Conservation (phyloP, 2,888 invertebrate species). For the Netelia virgata region DNA sequence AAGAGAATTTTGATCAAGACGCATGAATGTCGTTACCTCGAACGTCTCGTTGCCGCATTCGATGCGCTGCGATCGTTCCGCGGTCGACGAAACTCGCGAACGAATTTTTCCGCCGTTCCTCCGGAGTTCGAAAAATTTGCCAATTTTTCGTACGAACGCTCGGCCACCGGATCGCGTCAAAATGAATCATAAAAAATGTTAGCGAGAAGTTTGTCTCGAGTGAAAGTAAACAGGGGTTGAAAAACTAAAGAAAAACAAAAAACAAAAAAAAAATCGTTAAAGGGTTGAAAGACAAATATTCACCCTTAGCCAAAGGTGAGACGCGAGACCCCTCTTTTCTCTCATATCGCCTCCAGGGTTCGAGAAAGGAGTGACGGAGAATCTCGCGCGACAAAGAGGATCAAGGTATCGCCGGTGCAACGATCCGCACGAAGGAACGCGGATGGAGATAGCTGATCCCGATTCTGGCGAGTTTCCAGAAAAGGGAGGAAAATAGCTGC, state of each 20-base stretch:
- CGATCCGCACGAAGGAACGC: slow-evolving; percentile 66
- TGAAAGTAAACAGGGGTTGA: slow-evolving; percentile 7
- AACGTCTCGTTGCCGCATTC: background rate
- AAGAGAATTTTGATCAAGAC: background rate
- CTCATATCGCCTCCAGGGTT: slow-evolving; percentile 51
- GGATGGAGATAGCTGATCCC: slow-evolving; percentile 68
- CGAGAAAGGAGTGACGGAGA: slow-evolving; percentile 33
- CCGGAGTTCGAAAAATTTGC: no score
- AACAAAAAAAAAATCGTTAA: slow-evolving; percentile 1
- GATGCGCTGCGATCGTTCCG: no score
- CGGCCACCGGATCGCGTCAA: no score
- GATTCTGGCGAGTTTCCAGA: slow-evolving; percentile 63
- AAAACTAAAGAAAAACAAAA: background rate
- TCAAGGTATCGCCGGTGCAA: slow-evolving; percentile 67
- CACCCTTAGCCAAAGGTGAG: slow-evolving; percentile 46
- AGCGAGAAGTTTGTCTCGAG: slow-evolving; percentile 7
- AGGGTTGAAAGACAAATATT: slow-evolving; percentile 42
- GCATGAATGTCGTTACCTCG: background rate
- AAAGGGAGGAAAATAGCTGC: slow-evolving; percentile 39
- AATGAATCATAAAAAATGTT: background rate
- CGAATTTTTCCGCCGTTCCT: no score
- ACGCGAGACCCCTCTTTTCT: slow-evolving; percentile 35
- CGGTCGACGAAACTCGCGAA: no score
- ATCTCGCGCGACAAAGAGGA: slow-evolving; percentile 64
- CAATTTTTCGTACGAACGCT: no score